These are phyloP conservation scores for Odontamblyopus lacepedii DNA, from an alignment of 2,797 vertebrate genomes.

Conservation along the genomic window DNA sequence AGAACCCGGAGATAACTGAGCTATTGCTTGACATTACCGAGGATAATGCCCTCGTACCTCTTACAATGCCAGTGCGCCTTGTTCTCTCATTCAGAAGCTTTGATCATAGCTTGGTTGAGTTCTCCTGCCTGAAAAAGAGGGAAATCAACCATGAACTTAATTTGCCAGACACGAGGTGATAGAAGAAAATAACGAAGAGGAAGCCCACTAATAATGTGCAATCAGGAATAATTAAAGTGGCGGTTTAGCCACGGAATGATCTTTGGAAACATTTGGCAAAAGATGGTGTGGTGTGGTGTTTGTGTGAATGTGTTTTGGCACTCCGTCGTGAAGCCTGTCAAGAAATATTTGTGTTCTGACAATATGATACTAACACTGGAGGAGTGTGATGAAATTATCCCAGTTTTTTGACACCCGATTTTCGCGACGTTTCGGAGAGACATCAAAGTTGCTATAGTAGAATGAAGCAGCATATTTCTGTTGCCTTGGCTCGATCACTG, in stretches of 20 bases:
- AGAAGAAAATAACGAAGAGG: constrained; percentile 34
- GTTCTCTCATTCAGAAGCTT: constrained; percentile 66
- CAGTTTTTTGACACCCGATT: constrained; percentile 11
- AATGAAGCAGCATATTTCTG: not conserved
- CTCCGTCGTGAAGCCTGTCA: constrained; percentile 30
- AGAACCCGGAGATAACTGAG: constrained; percentile 7
- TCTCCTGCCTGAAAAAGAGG: constrained; percentile 44
- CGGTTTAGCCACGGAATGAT: constrained; percentile 48
- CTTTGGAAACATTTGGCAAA: constrained; percentile 57
- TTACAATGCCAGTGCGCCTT: constrained; percentile 48
- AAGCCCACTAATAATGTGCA: constrained; percentile 48
- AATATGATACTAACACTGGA: constrained; percentile 21
- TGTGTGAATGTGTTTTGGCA: constrained; percentile 46
- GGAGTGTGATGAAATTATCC: constrained; percentile 20
- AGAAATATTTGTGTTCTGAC: constrained; percentile 33
- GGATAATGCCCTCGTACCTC: constrained; percentile 23
- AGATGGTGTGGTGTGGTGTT: constrained; percentile 37
- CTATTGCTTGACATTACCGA: constrained; percentile 26
- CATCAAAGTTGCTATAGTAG: not conserved
- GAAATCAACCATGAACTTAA: constrained; percentile 46
- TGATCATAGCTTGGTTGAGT: constrained; percentile 70
- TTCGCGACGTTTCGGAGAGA: not conserved
- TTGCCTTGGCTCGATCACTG: not conserved
- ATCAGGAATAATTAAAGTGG: constrained; percentile 58
- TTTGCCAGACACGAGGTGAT: constrained; percentile 52